Percentiles rank a stretch among this genome's conserved stretches.
phyloP scores from a whole-genome alignment of 2,888 invertebrate species.

The Xanthorhoe designata region DNA sequence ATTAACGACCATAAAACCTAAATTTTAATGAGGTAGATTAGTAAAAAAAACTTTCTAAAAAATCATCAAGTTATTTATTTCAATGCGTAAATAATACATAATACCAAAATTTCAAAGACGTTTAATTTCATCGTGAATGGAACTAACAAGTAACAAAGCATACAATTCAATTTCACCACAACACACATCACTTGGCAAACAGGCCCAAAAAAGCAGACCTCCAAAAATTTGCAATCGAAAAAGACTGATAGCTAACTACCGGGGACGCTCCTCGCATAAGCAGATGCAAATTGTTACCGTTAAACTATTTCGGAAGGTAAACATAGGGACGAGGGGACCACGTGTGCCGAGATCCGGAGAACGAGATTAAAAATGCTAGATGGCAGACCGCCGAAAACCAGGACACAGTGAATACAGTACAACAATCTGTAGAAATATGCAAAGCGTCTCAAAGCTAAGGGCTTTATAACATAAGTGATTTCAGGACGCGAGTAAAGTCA shows the following conservation, averaged over 20 bases:
- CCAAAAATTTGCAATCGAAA: constrained; percentile 52
- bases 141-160: constrained; percentile 23
- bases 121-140: constrained; percentile 6
- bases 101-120: too few relatives aligned
- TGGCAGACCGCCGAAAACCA: constrained; percentile 75
- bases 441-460: too few relatives aligned
- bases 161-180: constrained; percentile 24
- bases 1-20: too few relatives aligned
- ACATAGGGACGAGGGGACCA: constrained; percentile 78
- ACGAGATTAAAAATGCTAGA: constrained; percentile 85
- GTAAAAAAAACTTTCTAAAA: too few relatives aligned
- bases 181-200: constrained; percentile 38
- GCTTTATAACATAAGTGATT: neutral
- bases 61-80: too few relatives aligned
- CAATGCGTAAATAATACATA: too few relatives aligned
- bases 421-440: neutral
- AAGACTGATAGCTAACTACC: constrained; percentile 79
- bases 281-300: constrained; percentile 85
- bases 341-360: constrained; percentile 76
- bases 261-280: constrained; percentile 81
- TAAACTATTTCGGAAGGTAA: constrained; percentile 86
- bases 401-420: constrained; percentile 51
- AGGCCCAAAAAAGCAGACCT: constrained; percentile 41
- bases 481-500: too few relatives aligned
- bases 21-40: too few relatives aligned